Conservation (phyloP, 2,888 invertebrate genomes). For the Rapana venosa region DNA sequence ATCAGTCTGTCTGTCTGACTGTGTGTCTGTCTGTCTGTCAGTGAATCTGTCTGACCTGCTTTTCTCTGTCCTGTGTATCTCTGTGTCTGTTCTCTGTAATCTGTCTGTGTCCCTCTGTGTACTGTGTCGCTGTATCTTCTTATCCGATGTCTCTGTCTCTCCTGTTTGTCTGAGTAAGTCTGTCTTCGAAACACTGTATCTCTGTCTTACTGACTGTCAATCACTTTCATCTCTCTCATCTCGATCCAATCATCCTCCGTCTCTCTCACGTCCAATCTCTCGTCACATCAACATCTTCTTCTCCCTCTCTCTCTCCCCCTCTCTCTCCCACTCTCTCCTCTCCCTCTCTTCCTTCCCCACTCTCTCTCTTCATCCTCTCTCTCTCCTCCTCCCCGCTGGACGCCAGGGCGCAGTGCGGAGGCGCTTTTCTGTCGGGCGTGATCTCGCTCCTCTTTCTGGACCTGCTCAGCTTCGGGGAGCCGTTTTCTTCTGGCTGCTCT, state of each 20-base stretch:
- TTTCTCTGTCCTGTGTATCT: too few species aligned
- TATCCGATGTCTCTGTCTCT: too few species aligned
- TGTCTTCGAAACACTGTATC: too few species aligned
- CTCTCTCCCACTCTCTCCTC: neutral
- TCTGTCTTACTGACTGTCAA: too few species aligned
- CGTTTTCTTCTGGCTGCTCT: neutral
- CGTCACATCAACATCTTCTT: neutral
- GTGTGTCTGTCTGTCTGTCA: too few species aligned
- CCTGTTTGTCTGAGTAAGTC: too few species aligned
- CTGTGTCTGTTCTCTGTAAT: too few species aligned
- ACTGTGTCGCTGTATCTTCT: too few species aligned
- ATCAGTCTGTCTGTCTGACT: too few species aligned
- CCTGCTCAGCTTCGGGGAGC: slow-evolving; percentile 40
- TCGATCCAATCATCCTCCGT: neutral
- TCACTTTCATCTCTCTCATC: too few species aligned
- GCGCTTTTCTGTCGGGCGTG: slow-evolving; percentile 36
- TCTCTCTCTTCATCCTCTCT: neutral
- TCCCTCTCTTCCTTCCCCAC: neutral
- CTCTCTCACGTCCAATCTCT: neutral
- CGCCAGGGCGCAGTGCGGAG: neutral
- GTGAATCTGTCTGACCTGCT: too few species aligned
- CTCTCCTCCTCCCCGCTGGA: neutral
- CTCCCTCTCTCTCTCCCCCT: neutral
- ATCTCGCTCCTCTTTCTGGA: slow-evolving; percentile 39
- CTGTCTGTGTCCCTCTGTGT: too few species aligned